These are phyloP conservation scores for Temnothorax ravouxi DNA, from an alignment of 2,888 invertebrate species.

Conservation along the genomic window DNA sequence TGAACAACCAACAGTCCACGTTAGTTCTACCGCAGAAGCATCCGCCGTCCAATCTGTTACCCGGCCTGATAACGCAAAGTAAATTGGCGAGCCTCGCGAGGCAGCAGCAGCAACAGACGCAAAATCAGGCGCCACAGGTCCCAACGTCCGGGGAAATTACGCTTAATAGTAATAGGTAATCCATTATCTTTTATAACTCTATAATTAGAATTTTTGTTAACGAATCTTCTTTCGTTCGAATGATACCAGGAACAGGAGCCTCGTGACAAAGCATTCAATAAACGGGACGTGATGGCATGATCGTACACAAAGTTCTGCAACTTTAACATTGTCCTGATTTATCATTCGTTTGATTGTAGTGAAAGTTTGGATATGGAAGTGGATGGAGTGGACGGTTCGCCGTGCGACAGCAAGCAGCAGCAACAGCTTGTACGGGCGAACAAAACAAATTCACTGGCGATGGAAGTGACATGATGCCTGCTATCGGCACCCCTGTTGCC, in stretches of 20 bases:
- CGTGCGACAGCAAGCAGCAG: conserved; percentile 85
- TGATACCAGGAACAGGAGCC: background rate
- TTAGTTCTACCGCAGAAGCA: conserved; percentile 84
- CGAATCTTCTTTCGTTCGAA: background rate
- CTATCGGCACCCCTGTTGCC: conserved; percentile 84
- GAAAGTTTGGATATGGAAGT: conserved; percentile 85
- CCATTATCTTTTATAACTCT: background rate
- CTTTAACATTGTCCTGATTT: background rate
- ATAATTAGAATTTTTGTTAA: conserved; percentile 8
- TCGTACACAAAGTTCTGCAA: background rate
- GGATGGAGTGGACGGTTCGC: conserved; percentile 82
- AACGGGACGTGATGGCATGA: background rate
- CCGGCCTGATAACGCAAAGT: conserved; percentile 83
- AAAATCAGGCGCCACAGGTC: conserved; percentile 82
- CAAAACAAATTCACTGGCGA: conserved; percentile 87
- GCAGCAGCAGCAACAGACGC: conserved; percentile 82
- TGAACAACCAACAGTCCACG: conserved; percentile 81
- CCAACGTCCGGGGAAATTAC: conserved; percentile 87
- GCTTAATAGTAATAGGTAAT: conserved; percentile 89
- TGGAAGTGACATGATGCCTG: conserved; percentile 89
- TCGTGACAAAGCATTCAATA: background rate
- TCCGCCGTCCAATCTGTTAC: conserved; percentile 84
- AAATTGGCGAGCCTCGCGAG: conserved; percentile 84
- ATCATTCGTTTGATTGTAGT: conserved; percentile 76
- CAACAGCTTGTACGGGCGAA: conserved; percentile 87